These are phyloP conservation scores for Copidosoma aretas DNA, from an alignment of 2,888 invertebrate species.

Conservation along the genomic window DNA sequence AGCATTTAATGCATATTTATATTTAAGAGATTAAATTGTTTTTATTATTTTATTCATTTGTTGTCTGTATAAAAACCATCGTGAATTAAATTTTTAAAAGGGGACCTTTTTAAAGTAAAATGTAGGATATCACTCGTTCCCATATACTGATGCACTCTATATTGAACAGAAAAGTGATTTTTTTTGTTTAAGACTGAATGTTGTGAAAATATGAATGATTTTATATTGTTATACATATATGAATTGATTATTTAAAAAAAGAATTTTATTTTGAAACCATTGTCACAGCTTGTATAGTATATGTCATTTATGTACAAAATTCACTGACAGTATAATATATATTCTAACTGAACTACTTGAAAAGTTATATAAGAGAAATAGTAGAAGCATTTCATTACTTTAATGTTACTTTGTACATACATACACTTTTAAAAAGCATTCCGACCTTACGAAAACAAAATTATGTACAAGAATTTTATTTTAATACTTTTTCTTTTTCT, in stretches of 20 bases:
- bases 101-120: neutral
- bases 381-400: constrained; percentile 19
- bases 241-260: constrained; percentile 28
- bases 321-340: constrained; percentile 19
- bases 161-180: constrained; percentile 8
- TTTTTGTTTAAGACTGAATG: constrained; percentile 20
- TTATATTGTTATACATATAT: constrained; percentile 7
- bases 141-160: constrained; percentile 9
- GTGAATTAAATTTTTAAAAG: constrained; percentile 14
- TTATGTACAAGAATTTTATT: constrained; percentile 30
- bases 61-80: constrained; percentile 12
- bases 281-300: constrained; percentile 26
- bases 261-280: constrained; percentile 29
- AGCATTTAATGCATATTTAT: neutral
- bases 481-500: constrained; percentile 17
- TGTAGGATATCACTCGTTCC: constrained; percentile 7
- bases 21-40: neutral
- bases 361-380: constrained; percentile 12
- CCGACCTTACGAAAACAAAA: constrained; percentile 22
- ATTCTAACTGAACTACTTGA: constrained; percentile 21
- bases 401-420: constrained; percentile 13
- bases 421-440: constrained; percentile 17
- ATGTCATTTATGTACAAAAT: constrained; percentile 33
- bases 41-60: neutral
- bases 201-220: constrained; percentile 8